Conservation (phyloP, 2,888 invertebrate species). For the Patella ulyssiponensis region DNA sequence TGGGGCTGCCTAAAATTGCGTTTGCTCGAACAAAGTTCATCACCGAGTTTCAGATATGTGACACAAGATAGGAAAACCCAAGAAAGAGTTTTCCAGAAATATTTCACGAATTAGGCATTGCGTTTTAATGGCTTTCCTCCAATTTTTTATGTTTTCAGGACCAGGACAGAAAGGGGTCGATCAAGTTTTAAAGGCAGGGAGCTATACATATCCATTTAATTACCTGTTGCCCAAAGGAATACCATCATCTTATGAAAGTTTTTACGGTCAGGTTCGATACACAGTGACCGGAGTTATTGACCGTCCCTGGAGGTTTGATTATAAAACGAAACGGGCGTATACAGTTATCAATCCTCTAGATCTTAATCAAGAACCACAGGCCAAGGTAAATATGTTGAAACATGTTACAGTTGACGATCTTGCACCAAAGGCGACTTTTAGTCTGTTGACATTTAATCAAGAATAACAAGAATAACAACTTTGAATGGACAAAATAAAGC, state of each 20-base stretch:
- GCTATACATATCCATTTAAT: constrained; percentile 84
- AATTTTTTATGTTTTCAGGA: neutral
- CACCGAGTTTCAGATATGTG: no score
- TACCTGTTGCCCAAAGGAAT: constrained; percentile 78
- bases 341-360: constrained; percentile 86
- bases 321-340: constrained; percentile 85
- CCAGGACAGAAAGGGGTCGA: constrained; percentile 22
- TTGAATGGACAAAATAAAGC: no score
- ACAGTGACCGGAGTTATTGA: constrained; percentile 84
- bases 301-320: constrained; percentile 86
- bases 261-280: constrained; percentile 81
- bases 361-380: constrained; percentile 76
- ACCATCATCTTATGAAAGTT: constrained; percentile 58
- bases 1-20: no score
- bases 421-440: no score
- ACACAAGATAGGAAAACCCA: no score
- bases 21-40: no score
- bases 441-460: no score
- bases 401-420: no score
- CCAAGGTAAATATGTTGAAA: constrained; percentile 39
- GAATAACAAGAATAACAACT: no score
- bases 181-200: constrained; percentile 78
- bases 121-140: no score
- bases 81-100: no score
- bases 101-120: no score